Conservation (phyloP, 2,113 vertebrate species). For the Megaceryle torquata region DNA sequence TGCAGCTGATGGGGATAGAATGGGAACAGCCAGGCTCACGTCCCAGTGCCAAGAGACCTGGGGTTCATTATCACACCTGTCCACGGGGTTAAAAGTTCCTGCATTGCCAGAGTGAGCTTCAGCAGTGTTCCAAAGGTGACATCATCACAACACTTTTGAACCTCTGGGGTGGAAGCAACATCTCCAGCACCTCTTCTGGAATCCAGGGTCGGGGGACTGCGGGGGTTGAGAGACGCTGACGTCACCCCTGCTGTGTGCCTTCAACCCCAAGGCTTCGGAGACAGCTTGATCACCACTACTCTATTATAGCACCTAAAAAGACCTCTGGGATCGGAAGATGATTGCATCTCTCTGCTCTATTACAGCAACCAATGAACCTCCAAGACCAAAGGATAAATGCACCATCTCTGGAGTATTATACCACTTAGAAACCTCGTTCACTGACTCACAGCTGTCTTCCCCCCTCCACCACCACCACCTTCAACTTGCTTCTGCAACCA, state of each 20-base stretch:
- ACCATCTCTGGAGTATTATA: constrained; percentile 5
- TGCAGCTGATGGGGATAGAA: not conserved
- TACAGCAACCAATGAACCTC: constrained; percentile 50
- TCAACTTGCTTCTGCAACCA: not conserved
- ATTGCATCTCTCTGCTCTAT: constrained; percentile 49
- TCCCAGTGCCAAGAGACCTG: not conserved
- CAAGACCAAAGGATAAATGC: constrained; percentile 46
- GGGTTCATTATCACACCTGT: not conserved
- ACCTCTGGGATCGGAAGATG: constrained; percentile 36
- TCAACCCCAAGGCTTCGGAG: constrained; percentile 24
- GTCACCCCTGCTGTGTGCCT: not conserved
- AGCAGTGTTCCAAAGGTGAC: not conserved
- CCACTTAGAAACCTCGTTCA: not conserved
- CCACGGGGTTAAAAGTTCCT: not conserved
- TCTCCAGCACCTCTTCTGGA: constrained; percentile 18
- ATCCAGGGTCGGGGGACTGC: not conserved
- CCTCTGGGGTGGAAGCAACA: constrained; percentile 3
- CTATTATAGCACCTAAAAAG: constrained; percentile 52
- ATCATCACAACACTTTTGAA: not conserved
- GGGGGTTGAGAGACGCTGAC: constrained; percentile 40
- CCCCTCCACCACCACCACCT: not conserved
- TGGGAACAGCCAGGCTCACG: not conserved
- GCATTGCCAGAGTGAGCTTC: not conserved
- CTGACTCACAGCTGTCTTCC: constrained; percentile 12
- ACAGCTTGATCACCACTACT: constrained; percentile 34